Percentiles rank a stretch among this genome's conserved stretches.
Conservation (phyloP, 1,140 invertebrate species). For the Euglossa dilemma region DNA sequence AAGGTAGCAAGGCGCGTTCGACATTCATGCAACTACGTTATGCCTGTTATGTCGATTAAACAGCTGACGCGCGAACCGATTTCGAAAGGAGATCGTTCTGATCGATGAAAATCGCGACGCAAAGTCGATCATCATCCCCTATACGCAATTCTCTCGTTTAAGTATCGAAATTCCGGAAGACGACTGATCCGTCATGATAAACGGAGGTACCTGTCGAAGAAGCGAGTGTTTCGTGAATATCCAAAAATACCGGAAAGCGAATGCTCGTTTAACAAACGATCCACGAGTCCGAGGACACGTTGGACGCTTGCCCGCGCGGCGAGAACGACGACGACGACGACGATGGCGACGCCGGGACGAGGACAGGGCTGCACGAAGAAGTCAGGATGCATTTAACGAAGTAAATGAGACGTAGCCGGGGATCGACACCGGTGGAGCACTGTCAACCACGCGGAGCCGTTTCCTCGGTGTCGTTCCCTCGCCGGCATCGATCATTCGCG, state of each 20-base stretch:
- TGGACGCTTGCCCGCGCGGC: constrained; percentile 6
- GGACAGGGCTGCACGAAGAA: neutral
- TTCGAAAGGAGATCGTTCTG: constrained; percentile 57
- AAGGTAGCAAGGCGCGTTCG: constrained; percentile 30
- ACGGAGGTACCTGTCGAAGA: too few species aligned
- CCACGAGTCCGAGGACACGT: constrained; percentile 14
- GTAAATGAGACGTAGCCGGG: constrained; percentile 64
- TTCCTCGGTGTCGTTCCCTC: constrained; percentile 45
- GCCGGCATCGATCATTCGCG: constrained; percentile 79
- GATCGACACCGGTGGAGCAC: constrained; percentile 53
- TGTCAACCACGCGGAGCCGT: constrained; percentile 30
- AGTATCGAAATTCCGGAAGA: too few species aligned
- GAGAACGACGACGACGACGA: neutral
- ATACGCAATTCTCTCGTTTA: too few species aligned
- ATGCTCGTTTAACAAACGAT: constrained; percentile 28
- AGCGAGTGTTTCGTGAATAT: constrained; percentile 8
- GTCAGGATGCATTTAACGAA: constrained; percentile 49
- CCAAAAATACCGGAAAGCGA: constrained; percentile 32
- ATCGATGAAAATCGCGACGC: too few species aligned
- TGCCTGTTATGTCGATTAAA: constrained; percentile 9
- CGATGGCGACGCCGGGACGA: neutral
- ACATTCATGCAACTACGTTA: constrained; percentile 55
- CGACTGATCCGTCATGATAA: too few species aligned
- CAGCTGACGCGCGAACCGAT: constrained; percentile 50
- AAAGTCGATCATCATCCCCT: too few species aligned